Percentiles rank a stretch among this genome's conserved stretches.
phyloP scores from a whole-genome alignment of 2,888 invertebrate species.

The Axea sp. region DNA sequence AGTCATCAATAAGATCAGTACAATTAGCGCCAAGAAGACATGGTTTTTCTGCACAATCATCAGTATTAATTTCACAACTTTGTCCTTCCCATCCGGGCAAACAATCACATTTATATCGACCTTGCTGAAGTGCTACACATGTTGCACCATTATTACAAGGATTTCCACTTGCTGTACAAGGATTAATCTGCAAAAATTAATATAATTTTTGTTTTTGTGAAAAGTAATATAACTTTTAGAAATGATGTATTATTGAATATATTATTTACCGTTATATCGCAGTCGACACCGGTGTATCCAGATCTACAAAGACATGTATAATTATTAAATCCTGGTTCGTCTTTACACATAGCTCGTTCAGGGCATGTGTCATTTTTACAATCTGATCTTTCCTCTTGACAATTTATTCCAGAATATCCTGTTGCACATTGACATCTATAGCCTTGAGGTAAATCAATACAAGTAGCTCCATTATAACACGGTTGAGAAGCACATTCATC shows the following conservation, averaged over 20 bases:
- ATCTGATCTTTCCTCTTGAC: slow-evolving; percentile 95
- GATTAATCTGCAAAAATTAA: slow-evolving; percentile 87
- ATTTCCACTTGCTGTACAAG: slow-evolving; percentile 92
- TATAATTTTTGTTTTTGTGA: too few species aligned
- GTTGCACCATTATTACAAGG: slow-evolving; percentile 95
- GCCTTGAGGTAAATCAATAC: slow-evolving; percentile 94
- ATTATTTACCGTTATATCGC: slow-evolving; percentile 88
- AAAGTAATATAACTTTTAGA: too few species aligned
- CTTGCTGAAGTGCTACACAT: slow-evolving; percentile 94
- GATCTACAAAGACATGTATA: slow-evolving; percentile 95
- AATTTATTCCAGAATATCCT: slow-evolving; percentile 95
- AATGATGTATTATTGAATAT: too few species aligned
- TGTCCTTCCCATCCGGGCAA: slow-evolving; percentile 98
- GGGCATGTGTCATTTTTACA: slow-evolving; percentile 95
- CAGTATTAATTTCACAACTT: slow-evolving; percentile 94
- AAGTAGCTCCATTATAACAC: slow-evolving; percentile 95
- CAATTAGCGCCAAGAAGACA: slow-evolving; percentile 94
- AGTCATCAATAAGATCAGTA: slow-evolving; percentile 96
- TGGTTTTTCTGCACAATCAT: slow-evolving; percentile 96
- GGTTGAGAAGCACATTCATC: slow-evolving; percentile 97
- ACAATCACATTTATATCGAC: slow-evolving; percentile 96
- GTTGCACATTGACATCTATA: slow-evolving; percentile 93
- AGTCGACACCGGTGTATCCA: slow-evolving; percentile 96
- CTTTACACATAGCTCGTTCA: slow-evolving; percentile 98
- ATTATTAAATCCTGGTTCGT: slow-evolving; percentile 93